These are phyloP conservation scores for Eupithecia insigniata DNA, from an alignment of 2,888 invertebrate genomes.

Conservation along the genomic window DNA sequence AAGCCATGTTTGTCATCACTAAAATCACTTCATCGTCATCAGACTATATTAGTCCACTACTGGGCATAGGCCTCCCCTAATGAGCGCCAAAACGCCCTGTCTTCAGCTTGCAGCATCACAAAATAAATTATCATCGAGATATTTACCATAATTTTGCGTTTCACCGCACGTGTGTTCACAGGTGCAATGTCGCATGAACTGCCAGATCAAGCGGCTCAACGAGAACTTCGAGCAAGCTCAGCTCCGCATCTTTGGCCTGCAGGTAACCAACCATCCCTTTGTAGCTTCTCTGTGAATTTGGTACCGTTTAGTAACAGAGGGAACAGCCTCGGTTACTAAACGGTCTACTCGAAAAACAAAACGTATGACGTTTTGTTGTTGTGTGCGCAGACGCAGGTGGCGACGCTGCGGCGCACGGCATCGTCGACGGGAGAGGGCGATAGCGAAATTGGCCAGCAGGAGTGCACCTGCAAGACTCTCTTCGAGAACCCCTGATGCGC, in stretches of 20 bases:
- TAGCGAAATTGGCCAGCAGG: conserved; percentile 56
- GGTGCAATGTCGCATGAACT: conserved; percentile 88
- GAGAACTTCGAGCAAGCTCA: conserved; percentile 90
- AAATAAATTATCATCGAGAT: not conserved
- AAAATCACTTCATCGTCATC: too few species aligned
- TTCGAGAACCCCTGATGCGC: conserved; percentile 44
- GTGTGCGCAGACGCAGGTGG: conserved; percentile 80
- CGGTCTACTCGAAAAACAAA: not conserved
- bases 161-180: conserved; percentile 47
- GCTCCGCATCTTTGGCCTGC: conserved; percentile 85
- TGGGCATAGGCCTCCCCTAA: too few species aligned
- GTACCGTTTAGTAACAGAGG: not conserved
- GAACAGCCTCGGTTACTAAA: not conserved
- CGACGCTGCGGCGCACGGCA: conserved; percentile 81
- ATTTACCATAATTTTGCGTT: not conserved
- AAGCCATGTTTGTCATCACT: not conserved
- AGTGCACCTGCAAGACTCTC: conserved; percentile 70
- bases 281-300: not conserved
- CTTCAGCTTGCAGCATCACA: too few species aligned
- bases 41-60: too few species aligned
- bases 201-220: conserved; percentile 87
- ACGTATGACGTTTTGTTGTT: not conserved
- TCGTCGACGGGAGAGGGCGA: conserved; percentile 69
- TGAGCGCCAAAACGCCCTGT: too few species aligned
- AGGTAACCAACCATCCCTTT: conserved; percentile 73